phyloP scores from a whole-genome alignment of 2,113 vertebrate genomes.

The Bos javanicus region DNA sequence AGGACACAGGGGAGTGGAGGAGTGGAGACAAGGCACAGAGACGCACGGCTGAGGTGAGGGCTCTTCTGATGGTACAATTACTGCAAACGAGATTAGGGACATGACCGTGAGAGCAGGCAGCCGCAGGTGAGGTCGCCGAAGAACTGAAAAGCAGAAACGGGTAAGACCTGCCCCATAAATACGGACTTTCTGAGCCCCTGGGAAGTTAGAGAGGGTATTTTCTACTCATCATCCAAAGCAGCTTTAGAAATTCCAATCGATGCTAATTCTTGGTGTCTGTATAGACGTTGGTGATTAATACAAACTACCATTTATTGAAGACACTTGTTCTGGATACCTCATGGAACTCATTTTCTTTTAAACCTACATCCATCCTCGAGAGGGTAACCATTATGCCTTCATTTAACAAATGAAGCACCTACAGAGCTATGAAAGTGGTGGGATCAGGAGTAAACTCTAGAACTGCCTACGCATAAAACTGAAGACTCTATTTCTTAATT shows the following conservation, averaged over 20 bases:
- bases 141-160: background rate
- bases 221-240: background rate
- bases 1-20: background rate
- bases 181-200: background rate
- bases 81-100: background rate
- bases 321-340: background rate
- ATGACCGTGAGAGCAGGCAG: background rate
- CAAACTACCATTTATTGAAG: background rate
- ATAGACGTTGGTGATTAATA: background rate
- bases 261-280: background rate
- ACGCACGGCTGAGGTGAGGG: too few species aligned
- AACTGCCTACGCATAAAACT: background rate
- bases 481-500: background rate
- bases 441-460: background rate
- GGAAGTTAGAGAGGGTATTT: background rate
- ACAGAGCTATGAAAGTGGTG: background rate
- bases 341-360: background rate
- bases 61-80: background rate
- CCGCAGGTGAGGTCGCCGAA: background rate
- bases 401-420: background rate
- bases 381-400: background rate
- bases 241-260: constrained; percentile 8
- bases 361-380: background rate
- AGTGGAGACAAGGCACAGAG: background rate
- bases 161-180: background rate